A percentile compares a stretch with the other conserved stretches of the same genome.
Conservation (phyloP, 2,888 invertebrate genomes). For the Candidula unifasciata region DNA sequence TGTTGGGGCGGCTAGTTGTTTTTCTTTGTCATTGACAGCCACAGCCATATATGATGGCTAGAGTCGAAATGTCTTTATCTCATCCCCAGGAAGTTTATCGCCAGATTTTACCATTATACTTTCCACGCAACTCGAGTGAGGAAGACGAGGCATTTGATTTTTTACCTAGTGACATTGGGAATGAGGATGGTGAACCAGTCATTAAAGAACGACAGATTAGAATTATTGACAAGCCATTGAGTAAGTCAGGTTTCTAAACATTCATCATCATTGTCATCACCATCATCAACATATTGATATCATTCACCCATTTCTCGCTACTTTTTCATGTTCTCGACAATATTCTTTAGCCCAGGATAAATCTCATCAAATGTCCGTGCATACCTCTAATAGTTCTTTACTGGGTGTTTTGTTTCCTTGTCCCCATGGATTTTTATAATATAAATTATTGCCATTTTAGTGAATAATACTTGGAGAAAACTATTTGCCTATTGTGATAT, state of each 20-base stretch:
- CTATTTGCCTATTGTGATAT: no score
- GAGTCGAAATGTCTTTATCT: neutral
- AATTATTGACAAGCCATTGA: slow-evolving; percentile 90
- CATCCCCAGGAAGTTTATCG: slow-evolving; percentile 83
- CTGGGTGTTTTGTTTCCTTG: no score
- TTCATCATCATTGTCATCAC: neutral
- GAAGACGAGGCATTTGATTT: slow-evolving; percentile 87
- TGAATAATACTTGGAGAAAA: no score
- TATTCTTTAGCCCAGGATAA: no score
- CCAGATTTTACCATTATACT: slow-evolving; percentile 90
- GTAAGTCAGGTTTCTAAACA: slow-evolving; percentile 50
- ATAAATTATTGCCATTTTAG: no score
- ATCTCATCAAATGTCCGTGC: no score
- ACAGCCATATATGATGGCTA: no score
- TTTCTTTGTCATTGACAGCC: no score
- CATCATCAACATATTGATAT: neutral
- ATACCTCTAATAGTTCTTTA: no score
- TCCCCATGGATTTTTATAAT: no score
- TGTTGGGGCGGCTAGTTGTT: no score
- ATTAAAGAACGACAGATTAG: slow-evolving; percentile 91
- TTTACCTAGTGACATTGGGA: slow-evolving; percentile 85
- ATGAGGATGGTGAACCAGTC: slow-evolving; percentile 87
- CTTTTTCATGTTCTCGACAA: no score
- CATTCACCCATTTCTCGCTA: neutral
- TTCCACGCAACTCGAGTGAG: slow-evolving; percentile 88